Percentiles rank a stretch among this genome's conserved stretches.
These are phyloP conservation scores for Choristoneura rosaceana DNA, from an alignment of 2,888 invertebrate genomes.

Conservation along the genomic window DNA sequence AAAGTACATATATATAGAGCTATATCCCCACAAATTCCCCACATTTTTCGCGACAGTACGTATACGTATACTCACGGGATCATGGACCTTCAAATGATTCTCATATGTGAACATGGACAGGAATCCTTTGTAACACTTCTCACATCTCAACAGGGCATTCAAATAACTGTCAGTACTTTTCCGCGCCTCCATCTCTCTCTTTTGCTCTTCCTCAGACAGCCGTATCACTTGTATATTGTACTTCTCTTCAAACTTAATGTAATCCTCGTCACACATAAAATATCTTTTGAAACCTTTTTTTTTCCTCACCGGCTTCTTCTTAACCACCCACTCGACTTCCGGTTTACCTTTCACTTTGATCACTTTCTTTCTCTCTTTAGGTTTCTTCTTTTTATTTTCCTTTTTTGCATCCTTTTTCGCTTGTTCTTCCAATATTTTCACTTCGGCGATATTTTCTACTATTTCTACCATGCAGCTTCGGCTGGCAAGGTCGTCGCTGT, in stretches of 20 bases:
- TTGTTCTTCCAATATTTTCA: constrained; percentile 19
- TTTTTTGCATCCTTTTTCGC: constrained; percentile 12
- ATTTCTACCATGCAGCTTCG: constrained; percentile 3
- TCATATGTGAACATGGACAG: constrained; percentile 32
- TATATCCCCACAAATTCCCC: no score
- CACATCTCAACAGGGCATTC: constrained; percentile 25
- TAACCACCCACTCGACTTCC: constrained; percentile 36
- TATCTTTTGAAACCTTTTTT: constrained; percentile 37
- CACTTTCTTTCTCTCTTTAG: constrained; percentile 25
- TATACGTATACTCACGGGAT: constrained; percentile 24
- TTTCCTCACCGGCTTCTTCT: constrained; percentile 31
- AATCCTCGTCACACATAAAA: constrained; percentile 40
- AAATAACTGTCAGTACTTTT: constrained; percentile 20
- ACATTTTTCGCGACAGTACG: no score
- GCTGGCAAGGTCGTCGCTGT: constrained; percentile 12
- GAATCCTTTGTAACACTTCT: constrained; percentile 35
- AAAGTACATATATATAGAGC: no score
- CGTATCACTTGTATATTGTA: constrained; percentile 36
- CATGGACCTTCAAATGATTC: constrained; percentile 34
- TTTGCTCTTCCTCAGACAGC: constrained; percentile 29
- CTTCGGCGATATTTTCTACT: constrained; percentile 14
- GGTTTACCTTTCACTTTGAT: constrained; percentile 33
- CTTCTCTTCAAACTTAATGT: constrained; percentile 37
- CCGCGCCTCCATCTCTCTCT: constrained; percentile 30
- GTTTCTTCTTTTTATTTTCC: constrained; percentile 19